phyloP scores from a whole-genome alignment of 2,113 vertebrate species.

The Pycnonotus jocosus region DNA sequence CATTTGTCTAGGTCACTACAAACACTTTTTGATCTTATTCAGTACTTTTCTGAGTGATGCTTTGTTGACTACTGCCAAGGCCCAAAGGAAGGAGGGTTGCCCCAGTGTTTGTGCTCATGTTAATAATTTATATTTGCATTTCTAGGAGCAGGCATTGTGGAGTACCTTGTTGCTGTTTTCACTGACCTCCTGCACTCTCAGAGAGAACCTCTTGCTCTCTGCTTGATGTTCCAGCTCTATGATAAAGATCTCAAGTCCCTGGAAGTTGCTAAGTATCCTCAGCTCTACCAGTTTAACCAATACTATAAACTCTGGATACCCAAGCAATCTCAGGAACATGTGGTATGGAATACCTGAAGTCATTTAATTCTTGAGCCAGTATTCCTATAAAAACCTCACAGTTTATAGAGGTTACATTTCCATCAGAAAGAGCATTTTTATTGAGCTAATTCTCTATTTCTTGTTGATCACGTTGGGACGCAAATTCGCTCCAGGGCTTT shows the following conservation, averaged over 20 bases:
- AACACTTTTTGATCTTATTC: not conserved
- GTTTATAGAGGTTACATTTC: not conserved
- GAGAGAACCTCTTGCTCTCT: conserved; percentile 88
- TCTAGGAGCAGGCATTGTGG: conserved; percentile 57
- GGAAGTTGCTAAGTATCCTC: conserved; percentile 41
- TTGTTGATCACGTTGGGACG: not conserved
- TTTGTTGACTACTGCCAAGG: not conserved
- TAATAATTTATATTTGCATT: not conserved
- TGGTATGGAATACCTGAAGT: conserved; percentile 69
- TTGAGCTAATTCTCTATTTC: not conserved
- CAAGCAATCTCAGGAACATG: conserved; percentile 61
- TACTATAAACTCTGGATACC: conserved; percentile 93
- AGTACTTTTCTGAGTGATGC: not conserved
- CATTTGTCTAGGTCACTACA: not conserved
- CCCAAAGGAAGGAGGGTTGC: not conserved
- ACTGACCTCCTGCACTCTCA: conserved; percentile 90
- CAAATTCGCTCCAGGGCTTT: not conserved
- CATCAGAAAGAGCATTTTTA: not conserved
- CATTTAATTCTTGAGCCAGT: not conserved
- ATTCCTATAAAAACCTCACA: not conserved
- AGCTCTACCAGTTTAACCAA: conserved; percentile 69
- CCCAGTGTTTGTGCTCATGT: not conserved
- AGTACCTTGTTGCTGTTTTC: conserved; percentile 80
- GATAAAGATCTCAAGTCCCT: conserved; percentile 78
- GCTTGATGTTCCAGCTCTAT: conserved; percentile 84